These are phyloP conservation scores for Trialeurodes vaporariorum DNA, from an alignment of 1,140 invertebrate species.

Conservation along the genomic window DNA sequence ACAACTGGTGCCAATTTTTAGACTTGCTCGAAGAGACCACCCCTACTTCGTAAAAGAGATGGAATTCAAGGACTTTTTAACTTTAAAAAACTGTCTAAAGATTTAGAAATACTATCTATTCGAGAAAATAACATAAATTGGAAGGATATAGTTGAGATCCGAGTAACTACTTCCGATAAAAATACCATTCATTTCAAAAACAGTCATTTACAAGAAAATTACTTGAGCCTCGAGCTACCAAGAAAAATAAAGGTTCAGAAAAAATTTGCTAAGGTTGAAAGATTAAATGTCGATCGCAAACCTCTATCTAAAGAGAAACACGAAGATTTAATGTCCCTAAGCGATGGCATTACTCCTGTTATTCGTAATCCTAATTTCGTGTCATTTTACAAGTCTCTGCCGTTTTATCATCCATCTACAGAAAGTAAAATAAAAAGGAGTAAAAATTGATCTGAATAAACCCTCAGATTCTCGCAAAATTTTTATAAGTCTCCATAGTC, in stretches of 20 bases:
- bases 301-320: conserved; percentile 4
- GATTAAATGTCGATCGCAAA: conserved; percentile 3
- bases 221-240: background rate
- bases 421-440: no score
- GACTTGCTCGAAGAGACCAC: background rate
- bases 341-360: conserved; percentile 5
- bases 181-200: background rate
- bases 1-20: conserved; percentile 3
- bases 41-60: background rate
- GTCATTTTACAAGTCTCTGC: background rate
- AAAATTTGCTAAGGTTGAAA: conserved; percentile 1
- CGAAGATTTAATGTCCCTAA: conserved; percentile 11
- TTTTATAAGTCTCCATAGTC: no score
- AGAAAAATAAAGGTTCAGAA: background rate
- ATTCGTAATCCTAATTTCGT: background rate
- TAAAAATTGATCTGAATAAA: no score
- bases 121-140: conserved; percentile 8
- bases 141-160: conserved; percentile 9
- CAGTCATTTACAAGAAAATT: background rate
- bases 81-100: conserved; percentile 1
- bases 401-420: no score
- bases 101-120: conserved; percentile 6
- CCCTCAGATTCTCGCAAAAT: no score
- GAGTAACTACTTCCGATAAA: conserved; percentile 9
- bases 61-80: background rate